phyloP scores from a whole-genome alignment of 2,797 vertebrate genomes.

The Molossus alvarezi region DNA sequence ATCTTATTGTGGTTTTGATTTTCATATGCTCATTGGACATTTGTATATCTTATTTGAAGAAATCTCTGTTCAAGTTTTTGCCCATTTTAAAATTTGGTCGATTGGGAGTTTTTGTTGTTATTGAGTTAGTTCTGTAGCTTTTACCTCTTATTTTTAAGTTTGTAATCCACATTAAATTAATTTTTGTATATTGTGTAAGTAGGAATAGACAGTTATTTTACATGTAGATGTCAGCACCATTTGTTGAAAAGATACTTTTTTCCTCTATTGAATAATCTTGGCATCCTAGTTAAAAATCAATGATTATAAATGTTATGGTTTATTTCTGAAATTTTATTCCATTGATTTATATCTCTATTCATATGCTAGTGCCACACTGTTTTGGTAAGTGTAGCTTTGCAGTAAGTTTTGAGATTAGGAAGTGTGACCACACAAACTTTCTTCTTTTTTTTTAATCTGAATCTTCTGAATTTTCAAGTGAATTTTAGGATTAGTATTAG shows the following conservation, averaged over 20 bases:
- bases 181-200: neutral
- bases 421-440: neutral
- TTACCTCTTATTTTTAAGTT: neutral
- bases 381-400: neutral
- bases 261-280: neutral
- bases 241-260: neutral
- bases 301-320: neutral
- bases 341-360: neutral
- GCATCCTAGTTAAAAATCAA: neutral
- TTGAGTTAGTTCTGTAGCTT: neutral
- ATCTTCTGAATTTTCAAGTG: neutral
- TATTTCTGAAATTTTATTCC: conserved; percentile 10
- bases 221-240: neutral
- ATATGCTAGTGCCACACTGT: neutral
- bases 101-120: neutral
- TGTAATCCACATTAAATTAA: neutral
- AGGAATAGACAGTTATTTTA: neutral
- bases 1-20: neutral
- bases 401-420: neutral
- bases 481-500: neutral
- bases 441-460: neutral
- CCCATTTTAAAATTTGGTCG: neutral
- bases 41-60: neutral
- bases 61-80: neutral
- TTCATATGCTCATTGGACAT: neutral